Conservation (phyloP, 2,113 vertebrate genomes). For the Pseudopipra pipra region DNA sequence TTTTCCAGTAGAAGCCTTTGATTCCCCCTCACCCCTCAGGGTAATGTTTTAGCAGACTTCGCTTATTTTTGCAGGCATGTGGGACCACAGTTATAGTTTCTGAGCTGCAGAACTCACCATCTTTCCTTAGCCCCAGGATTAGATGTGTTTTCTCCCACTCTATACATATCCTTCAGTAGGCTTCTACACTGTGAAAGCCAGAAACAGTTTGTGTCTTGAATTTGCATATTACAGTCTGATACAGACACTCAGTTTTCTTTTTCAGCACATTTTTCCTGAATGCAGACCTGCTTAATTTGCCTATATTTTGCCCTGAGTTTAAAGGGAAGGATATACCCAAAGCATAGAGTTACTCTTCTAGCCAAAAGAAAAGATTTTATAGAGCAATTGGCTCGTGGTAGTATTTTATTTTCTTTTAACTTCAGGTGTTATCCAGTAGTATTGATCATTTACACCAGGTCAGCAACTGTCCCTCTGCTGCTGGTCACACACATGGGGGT, state of each 20-base stretch:
- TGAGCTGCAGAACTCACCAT: not conserved
- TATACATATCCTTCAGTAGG: not conserved
- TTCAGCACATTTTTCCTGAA: not conserved
- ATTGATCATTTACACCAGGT: not conserved
- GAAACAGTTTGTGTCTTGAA: not conserved
- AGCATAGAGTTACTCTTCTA: not conserved
- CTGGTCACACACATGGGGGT: too few relatives aligned
- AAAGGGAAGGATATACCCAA: not conserved
- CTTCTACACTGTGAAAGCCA: not conserved
- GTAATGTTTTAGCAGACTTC: not conserved
- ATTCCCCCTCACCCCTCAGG: not conserved
- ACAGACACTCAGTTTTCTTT: not conserved
- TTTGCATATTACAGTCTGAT: not conserved
- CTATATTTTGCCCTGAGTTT: not conserved
- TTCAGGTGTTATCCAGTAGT: not conserved
- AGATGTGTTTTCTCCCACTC: constrained; percentile 1
- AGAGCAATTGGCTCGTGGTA: not conserved
- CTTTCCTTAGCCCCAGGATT: constrained; percentile 7
- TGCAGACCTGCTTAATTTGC: not conserved
- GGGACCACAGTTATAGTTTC: not conserved
- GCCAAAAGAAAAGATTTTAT: not conserved
- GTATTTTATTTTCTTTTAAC: not conserved
- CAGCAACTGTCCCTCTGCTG: not conserved
- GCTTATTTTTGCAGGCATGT: not conserved
- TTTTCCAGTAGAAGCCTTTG: constrained; percentile 14